Conservation (phyloP, 92 coral and sea anemone genomes). For the Umimayanthus kanabou region DNA sequence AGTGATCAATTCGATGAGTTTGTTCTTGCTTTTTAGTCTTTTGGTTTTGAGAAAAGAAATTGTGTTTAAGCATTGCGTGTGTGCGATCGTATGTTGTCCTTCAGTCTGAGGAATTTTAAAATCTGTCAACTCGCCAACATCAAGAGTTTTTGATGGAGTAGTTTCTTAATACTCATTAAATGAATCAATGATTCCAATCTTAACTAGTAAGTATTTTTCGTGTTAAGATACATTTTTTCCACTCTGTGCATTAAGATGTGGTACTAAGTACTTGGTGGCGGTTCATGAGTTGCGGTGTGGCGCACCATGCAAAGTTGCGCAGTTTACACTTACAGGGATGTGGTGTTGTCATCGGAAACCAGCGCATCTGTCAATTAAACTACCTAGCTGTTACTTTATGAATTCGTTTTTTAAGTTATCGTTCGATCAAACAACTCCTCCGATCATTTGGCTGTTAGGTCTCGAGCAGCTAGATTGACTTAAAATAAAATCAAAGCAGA, state of each 20-base stretch:
- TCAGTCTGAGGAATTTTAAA: neutral
- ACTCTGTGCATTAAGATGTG: neutral
- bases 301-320: too few species aligned
- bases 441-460: too few species aligned
- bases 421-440: neutral
- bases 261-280: neutral
- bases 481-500: too few species aligned
- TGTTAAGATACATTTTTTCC: neutral
- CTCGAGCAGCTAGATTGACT: too few species aligned
- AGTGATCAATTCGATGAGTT: neutral
- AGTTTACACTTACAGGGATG: neutral
- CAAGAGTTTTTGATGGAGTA: neutral
- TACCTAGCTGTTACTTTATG: neutral
- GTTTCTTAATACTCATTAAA: neutral
- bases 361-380: neutral
- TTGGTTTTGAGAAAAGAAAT: neutral
- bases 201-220: neutral
- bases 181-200: neutral
- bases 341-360: constrained; percentile 15
- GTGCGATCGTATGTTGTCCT: constrained; percentile 5
- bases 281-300: neutral
- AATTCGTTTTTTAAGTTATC: neutral
- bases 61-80: constrained; percentile 19
- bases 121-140: neutral
- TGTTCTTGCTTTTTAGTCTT: neutral